phyloP scores from a whole-genome alignment of 2,113 vertebrate genomes.

The Cardinalis cardinalis region DNA sequence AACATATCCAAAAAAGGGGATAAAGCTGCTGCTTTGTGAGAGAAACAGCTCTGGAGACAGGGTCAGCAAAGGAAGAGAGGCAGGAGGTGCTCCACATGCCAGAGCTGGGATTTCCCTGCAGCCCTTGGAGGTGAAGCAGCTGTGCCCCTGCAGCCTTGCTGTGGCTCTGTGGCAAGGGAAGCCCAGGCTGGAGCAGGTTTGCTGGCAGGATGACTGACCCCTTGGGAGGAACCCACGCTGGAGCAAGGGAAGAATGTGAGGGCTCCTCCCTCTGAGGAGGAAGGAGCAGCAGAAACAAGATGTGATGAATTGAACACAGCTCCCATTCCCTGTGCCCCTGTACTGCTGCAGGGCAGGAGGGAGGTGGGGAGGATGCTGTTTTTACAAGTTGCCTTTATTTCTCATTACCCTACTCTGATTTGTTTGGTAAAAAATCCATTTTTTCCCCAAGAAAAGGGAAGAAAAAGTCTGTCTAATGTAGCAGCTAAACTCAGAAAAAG shows the following conservation, averaged over 20 bases:
- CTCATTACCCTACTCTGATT: neutral
- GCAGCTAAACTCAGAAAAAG: neutral
- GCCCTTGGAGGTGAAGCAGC: neutral
- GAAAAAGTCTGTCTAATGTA: neutral
- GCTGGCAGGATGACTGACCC: rapidly evolving
- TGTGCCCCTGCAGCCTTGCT: neutral
- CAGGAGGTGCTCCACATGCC: neutral
- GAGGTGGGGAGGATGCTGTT: rapidly evolving
- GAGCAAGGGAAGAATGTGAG: neutral
- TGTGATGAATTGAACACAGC: neutral
- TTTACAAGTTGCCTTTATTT: neutral
- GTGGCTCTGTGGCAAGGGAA: neutral
- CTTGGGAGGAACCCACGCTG: rapidly evolving
- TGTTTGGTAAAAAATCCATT: neutral
- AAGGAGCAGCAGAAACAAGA: neutral
- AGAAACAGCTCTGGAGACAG: neutral
- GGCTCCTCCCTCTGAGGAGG: neutral
- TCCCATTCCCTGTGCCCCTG: neutral
- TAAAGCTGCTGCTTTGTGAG: neutral
- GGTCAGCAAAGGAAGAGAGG: neutral
- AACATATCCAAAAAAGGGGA: neutral
- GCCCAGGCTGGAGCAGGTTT: neutral
- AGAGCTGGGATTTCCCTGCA: neutral
- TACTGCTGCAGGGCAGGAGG: neutral
- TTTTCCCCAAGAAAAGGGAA: neutral